A percentile compares a stretch with the other conserved stretches of the same genome.
Conservation (phyloP, 1,140 invertebrate species). For the Dolichoris vasculosae region DNA sequence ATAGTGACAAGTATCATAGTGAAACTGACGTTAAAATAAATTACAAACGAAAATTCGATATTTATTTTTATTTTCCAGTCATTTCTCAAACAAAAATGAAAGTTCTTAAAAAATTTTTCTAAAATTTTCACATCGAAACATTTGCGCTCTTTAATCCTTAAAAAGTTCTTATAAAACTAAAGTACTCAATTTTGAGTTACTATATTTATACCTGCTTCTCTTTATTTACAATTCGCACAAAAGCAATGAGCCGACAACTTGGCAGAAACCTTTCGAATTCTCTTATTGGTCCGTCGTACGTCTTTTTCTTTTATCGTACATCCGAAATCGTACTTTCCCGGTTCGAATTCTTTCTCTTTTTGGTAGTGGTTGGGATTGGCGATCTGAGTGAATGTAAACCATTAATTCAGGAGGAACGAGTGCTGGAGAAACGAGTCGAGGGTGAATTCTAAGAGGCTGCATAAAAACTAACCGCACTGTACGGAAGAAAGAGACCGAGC, state of each 20-base stretch:
- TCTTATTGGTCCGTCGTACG: neutral
- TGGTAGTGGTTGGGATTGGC: constrained; percentile 51
- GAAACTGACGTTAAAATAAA: neutral
- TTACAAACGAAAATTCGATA: too few species aligned
- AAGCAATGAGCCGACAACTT: constrained; percentile 10
- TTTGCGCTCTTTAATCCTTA: neutral
- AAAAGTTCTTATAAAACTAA: neutral
- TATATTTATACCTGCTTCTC: neutral
- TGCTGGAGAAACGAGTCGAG: neutral
- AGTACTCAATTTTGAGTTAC: neutral
- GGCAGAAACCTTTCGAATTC: neutral
- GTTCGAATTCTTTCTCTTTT: neutral
- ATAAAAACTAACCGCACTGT: neutral
- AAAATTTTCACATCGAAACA: too few species aligned
- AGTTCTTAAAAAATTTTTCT: too few species aligned
- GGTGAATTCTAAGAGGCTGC: constrained; percentile 50
- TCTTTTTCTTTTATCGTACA: constrained; percentile 18
- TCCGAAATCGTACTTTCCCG: neutral
- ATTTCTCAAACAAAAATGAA: too few species aligned
- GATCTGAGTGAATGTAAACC: constrained; percentile 62
- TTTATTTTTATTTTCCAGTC: neutral
- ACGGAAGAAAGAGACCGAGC: neutral
- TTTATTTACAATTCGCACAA: neutral
- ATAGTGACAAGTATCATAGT: neutral
- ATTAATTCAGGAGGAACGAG: constrained; percentile 62